Percentiles rank a stretch among this genome's conserved stretches.
phyloP scores from a whole-genome alignment of 2,888 invertebrate species.

The Chouioia cunea region DNA sequence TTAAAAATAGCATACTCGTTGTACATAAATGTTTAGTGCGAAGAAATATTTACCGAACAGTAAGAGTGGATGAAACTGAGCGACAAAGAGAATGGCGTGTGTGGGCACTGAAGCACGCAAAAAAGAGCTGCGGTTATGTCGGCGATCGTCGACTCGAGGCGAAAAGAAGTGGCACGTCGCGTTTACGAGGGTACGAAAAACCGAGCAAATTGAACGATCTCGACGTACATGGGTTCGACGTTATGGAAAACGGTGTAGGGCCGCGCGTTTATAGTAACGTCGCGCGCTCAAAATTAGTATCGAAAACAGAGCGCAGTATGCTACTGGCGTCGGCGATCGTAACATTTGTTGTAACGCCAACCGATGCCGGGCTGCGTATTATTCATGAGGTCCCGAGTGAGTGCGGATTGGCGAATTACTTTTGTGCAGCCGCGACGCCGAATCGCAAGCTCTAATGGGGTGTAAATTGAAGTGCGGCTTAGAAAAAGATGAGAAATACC shows the following conservation, averaged over 20 bases:
- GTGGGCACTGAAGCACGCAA: slow-evolving; percentile 31
- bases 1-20: too few species aligned
- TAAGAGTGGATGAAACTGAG: neutral
- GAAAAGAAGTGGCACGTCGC: slow-evolving; percentile 17
- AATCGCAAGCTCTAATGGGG: slow-evolving; percentile 24
- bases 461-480: slow-evolving; percentile 12
- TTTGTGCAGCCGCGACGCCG: neutral
- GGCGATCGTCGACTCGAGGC: neutral
- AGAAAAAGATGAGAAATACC: neutral
- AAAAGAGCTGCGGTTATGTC: slow-evolving; percentile 36
- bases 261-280: slow-evolving; percentile 41
- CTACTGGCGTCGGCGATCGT: slow-evolving; percentile 23
- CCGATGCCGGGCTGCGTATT: slow-evolving; percentile 10
- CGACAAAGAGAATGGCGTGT: too few species aligned
- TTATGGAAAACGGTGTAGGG: slow-evolving; percentile 26
- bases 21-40: too few species aligned
- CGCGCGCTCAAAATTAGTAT: slow-evolving; percentile 36
- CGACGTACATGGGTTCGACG: slow-evolving; percentile 12
- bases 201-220: slow-evolving; percentile 5
- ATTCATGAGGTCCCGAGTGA: slow-evolving; percentile 21
- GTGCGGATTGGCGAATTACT: slow-evolving; percentile 3
- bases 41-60: neutral
- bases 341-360: slow-evolving; percentile 16
- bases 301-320: neutral
- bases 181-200: slow-evolving; percentile 25